Evolutionary conservation across 23 tunicate species (phyloP), one percentile per base, ranked within the genome.

Genomic region (Clavelina lepadiformis): DNA sequence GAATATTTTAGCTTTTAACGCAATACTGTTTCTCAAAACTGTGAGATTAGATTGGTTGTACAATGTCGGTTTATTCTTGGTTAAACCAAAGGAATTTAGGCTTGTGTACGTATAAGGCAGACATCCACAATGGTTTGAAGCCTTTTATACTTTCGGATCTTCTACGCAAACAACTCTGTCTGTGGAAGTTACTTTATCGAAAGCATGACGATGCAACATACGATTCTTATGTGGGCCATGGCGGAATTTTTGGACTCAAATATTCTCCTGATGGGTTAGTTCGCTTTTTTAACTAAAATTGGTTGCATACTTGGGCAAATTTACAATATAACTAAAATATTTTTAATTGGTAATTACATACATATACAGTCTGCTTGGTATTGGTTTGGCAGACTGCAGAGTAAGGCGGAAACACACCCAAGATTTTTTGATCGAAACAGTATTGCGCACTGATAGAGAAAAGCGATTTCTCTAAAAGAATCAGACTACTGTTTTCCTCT

Each of bases 191-290:
- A 25, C 26, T 71, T 3, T 71, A 71, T 38, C 56, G 44, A 71
- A 71, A 56, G 33, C 26, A 37, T 31, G 29, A 31, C 27, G 31
- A 24, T 15, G 32, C 45, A 4, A 56, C 35, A 54, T 21, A 3
- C 20, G 0, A 20, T 2, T 34, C 63, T 59, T 34, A 82, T 46
- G 53, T 55, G 24, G 76, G 63, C 2, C 37, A 74, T 41, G 34
- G 72, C 23, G 91, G 91, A 49, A 52, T 82, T 3, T 82, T 74
- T 65, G 81, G 76, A 5, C 30, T 82, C 49, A 74, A 68, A 35
- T 82, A 74, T 46, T 67, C 80, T 22, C 76, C 72, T 1, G 63
- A 82, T 74, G 91, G 91, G 91, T 82, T 58, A 60, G 74, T 28
- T 30, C 31, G 19, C 22, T 15, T 35, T 62, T 33, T 5, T 1